Evolutionary conservation across 2,888 invertebrate species (phyloP).

Genomic region (Cantharis rufa): DNA sequence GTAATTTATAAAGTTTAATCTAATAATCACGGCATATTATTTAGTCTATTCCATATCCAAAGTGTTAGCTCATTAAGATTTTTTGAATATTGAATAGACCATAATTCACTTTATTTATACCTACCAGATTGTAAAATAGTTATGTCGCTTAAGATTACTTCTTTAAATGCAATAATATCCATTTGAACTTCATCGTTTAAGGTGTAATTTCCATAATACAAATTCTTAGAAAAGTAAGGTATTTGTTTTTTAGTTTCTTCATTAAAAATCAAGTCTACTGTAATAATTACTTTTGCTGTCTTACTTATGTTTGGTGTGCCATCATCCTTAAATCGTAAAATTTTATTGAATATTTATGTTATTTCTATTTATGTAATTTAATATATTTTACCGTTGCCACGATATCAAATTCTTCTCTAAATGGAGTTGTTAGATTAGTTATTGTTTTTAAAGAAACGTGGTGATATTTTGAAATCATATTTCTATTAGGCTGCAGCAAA

Average conservation of each 20-base stretch:
- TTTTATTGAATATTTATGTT: background rate
- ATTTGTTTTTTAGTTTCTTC: background rate
- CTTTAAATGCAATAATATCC: background rate
- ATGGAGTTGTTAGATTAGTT: background rate
- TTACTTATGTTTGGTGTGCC: background rate
- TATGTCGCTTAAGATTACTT: background rate
- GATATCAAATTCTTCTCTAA: slow-evolving; percentile 7
- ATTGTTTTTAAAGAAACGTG: background rate
- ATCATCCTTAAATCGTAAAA: background rate
- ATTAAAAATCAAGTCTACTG: background rate
- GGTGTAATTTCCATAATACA: slow-evolving; percentile 9
- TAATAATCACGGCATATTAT: too few relatives aligned
- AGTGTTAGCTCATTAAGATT: too few relatives aligned
- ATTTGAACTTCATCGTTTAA: background rate
- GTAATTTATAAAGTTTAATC: too few relatives aligned
- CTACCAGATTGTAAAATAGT: background rate
- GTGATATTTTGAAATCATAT: background rate
- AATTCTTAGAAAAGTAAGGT: slow-evolving; percentile 3
- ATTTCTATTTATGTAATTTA: background rate
- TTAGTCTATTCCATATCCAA: too few relatives aligned
- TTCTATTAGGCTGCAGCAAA: background rate
- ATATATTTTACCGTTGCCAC: slow-evolving; percentile 4
- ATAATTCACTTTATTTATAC: background rate
- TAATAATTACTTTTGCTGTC: background rate
- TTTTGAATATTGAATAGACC: too few relatives aligned